These are phyloP conservation scores for Muntiacus reevesi DNA, from an alignment of 2,113 vertebrate species.

Conservation along the genomic window DNA sequence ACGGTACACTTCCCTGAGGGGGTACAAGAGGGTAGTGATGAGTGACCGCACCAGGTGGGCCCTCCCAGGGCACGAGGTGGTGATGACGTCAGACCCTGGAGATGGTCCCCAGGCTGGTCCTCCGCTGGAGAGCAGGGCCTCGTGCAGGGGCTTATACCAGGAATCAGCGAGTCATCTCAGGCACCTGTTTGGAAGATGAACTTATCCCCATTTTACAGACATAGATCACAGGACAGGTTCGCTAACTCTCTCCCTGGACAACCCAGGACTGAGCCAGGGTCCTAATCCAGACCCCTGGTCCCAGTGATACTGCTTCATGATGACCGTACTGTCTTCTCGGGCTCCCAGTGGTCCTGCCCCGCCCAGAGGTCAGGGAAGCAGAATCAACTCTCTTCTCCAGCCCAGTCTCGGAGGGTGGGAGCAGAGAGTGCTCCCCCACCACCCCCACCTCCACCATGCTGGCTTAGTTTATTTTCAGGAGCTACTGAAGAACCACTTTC, in stretches of 20 bases:
- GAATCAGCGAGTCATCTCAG: not conserved
- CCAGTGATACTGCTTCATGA: not conserved
- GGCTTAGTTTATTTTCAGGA: not conserved
- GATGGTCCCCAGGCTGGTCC: rapidly evolving
- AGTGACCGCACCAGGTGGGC: rapidly evolving
- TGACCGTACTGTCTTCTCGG: not conserved
- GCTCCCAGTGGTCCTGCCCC: not conserved
- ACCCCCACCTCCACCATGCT: rapidly evolving
- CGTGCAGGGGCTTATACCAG: rapidly evolving
- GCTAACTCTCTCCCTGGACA: not conserved
- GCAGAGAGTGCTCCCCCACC: not conserved
- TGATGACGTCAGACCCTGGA: not conserved
- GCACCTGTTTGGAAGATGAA: not conserved
- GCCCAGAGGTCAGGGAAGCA: not conserved
- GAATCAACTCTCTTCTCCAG: not conserved
- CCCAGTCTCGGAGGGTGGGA: not conserved
- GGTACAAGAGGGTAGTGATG: not conserved
- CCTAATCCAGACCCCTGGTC: not conserved
- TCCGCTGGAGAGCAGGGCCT: not conserved
- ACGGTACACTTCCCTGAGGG: conserved; percentile 89
- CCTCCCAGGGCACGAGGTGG: rapidly evolving
- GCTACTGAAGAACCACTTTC: not conserved
- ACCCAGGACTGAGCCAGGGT: not conserved
- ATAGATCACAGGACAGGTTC: not conserved
- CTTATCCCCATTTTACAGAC: not conserved